A percentile compares a stretch with the other conserved stretches of the same genome.
Evolutionary conservation across 1,140 invertebrate genomes (phyloP).

Genomic region (Caenorhabditis briggsae): DNA sequence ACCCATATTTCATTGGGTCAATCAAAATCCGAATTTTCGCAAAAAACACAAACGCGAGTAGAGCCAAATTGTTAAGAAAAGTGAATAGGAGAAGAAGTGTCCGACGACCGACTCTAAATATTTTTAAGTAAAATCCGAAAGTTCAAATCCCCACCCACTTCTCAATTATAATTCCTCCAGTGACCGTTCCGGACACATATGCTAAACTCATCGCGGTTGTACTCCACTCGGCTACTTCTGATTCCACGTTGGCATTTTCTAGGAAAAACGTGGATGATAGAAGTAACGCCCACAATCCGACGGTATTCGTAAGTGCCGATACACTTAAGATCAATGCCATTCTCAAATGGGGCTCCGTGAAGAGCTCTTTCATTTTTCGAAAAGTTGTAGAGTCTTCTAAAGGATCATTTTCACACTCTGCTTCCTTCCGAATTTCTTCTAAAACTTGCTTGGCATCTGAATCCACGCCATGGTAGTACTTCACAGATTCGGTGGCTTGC

Average conservation of each 20-base stretch:
- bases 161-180: constrained; percentile 65
- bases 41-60: constrained; percentile 65
- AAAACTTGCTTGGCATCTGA: constrained; percentile 29
- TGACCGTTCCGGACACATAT: constrained; percentile 64
- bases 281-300: constrained; percentile 63
- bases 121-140: background rate
- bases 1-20: constrained; percentile 67
- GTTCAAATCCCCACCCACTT: background rate
- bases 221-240: constrained; percentile 59
- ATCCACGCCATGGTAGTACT: constrained; percentile 65
- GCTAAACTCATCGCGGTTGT: constrained; percentile 66
- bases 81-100: constrained; percentile 65
- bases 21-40: constrained; percentile 58
- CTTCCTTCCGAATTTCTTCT: constrained; percentile 39
- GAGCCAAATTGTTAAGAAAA: constrained; percentile 61
- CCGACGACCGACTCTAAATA: constrained; percentile 59
- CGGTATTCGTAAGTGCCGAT: constrained; percentile 16
- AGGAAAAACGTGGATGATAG: constrained; percentile 69
- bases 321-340: constrained; percentile 63
- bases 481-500: constrained; percentile 57
- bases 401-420: background rate
- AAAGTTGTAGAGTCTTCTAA: background rate
- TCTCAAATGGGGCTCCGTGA: constrained; percentile 61
- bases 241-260: constrained; percentile 59
- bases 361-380: constrained; percentile 59